Conservation (phyloP, 2,113 vertebrate genomes). For the Gobio gobio region DNA sequence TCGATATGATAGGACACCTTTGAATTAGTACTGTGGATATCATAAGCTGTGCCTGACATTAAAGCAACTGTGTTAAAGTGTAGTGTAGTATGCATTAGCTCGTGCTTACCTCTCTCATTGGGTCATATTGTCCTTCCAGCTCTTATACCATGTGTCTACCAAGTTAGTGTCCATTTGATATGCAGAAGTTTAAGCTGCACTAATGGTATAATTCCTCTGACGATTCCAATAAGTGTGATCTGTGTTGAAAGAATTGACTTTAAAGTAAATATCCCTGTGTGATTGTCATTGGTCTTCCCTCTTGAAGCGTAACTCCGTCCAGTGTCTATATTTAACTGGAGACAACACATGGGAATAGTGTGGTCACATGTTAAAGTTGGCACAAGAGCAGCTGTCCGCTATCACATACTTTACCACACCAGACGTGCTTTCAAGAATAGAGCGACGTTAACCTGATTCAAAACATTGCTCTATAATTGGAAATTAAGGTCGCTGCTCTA, state of each 20-base stretch:
- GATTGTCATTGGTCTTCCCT: constrained; percentile 49
- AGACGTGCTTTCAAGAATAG: constrained; percentile 20
- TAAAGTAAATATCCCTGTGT: constrained; percentile 33
- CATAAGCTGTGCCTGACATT: background rate
- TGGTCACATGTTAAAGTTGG: constrained; percentile 71
- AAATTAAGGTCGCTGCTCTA: background rate
- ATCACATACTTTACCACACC: background rate
- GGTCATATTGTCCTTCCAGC: constrained; percentile 22
- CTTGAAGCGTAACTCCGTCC: constrained; percentile 63
- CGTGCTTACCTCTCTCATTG: constrained; percentile 31
- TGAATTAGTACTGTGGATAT: background rate
- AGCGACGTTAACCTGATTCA: constrained; percentile 5
- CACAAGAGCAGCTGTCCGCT: constrained; percentile 53
- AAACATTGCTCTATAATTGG: background rate
- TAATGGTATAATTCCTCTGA: background rate
- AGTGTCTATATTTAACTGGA: constrained; percentile 81
- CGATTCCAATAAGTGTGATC: background rate
- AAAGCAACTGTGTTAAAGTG: background rate
- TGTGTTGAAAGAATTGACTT: constrained; percentile 18
- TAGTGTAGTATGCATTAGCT: background rate
- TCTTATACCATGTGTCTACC: background rate
- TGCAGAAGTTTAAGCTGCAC: background rate
- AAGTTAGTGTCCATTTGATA: background rate
- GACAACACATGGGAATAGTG: constrained; percentile 74
- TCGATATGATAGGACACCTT: background rate